These are phyloP conservation scores for Aplodontia rufa DNA, from an alignment of 2,113 vertebrate species.

Conservation along the genomic window DNA sequence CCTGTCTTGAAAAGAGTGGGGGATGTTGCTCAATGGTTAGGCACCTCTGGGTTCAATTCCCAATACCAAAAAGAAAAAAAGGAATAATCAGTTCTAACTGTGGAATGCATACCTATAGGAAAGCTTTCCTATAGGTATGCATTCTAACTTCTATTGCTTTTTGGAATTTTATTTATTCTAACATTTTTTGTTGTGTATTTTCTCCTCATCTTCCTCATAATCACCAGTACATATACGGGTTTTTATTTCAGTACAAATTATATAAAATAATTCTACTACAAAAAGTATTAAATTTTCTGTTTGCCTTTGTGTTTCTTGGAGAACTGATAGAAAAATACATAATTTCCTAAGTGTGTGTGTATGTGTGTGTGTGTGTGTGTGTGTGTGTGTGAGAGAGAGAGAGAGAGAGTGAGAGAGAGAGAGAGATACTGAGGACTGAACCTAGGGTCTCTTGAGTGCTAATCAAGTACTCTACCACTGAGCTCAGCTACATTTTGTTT, in stretches of 20 bases:
- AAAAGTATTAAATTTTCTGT: conserved; percentile 18
- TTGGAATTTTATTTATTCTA: not conserved
- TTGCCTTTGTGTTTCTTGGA: conserved; percentile 18
- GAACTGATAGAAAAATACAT: not conserved
- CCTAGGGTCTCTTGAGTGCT: not conserved
- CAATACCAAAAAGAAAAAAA: too few species aligned
- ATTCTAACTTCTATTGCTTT: not conserved
- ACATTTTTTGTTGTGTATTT: not conserved
- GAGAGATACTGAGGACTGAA: not conserved
- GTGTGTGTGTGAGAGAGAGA: too few species aligned
- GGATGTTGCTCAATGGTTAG: too few species aligned
- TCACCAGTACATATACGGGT: not conserved
- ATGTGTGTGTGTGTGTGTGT: not conserved
- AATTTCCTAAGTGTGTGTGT: not conserved
- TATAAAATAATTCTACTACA: not conserved
- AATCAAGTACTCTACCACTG: not conserved
- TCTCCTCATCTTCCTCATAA: not conserved
- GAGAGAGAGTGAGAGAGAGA: too few species aligned
- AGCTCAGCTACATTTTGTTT: not conserved
- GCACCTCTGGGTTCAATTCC: too few species aligned
- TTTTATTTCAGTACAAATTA: conserved; percentile 20
- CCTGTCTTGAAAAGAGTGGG: too few species aligned
- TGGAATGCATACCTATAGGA: too few species aligned
- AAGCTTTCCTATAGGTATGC: not conserved
- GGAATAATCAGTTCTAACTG: not conserved